Evolutionary conservation across 2,888 invertebrate genomes (phyloP), one percentile per base, ranked within the genome.

Genomic region (Eupithecia pulchellata): DNA sequence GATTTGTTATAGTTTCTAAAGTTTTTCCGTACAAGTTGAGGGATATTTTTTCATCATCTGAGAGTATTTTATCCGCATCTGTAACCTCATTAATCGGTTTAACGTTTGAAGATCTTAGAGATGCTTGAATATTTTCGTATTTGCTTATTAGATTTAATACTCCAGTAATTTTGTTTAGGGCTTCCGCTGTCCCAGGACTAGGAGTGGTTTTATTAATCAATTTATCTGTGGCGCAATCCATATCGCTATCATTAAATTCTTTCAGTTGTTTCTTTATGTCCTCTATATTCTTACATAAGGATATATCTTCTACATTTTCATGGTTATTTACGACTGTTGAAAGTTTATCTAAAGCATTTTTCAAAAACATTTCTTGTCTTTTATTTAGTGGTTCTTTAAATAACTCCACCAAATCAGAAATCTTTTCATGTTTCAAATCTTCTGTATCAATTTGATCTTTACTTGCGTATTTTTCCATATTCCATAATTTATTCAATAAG

Each of bases 401-500:
- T 32, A 94, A 79, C 5, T 92, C 91, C 1, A 94, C 71, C 42
- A 94, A 81, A 66, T 91, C 89, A 3, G 86, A 78, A 69, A 93
- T 89, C 79, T 91, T 94, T 63, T 91, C 86, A 69, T 91, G 90
- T 80, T 91, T 92, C 14, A 92, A 70, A 20, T 77, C 74, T 72
- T 93, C 91, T 5, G 85, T 86, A 81, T 92, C 91, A 34, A 83
- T 76, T 0, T 90, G 86, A 58, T 87, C 86, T 25, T 84, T 86
- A 47, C 75, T 81, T 2, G 81, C 74, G 68, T 89, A 89, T 78
- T 89, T 91, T 79, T 93, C 91, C 81, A 94, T 89, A 70, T 90
- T 87, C 93, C 93, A 94, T 36, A 94, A 75, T 77, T 91, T 91
- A 74, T 91, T 92, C n/a, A 94, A 77, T 52, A 94, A 77, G 80